Evolutionary conservation across 2,113 vertebrate genomes (phyloP), one percentile per base, ranked within the genome.

Genomic region (Pomatorhinus ruficollis): DNA sequence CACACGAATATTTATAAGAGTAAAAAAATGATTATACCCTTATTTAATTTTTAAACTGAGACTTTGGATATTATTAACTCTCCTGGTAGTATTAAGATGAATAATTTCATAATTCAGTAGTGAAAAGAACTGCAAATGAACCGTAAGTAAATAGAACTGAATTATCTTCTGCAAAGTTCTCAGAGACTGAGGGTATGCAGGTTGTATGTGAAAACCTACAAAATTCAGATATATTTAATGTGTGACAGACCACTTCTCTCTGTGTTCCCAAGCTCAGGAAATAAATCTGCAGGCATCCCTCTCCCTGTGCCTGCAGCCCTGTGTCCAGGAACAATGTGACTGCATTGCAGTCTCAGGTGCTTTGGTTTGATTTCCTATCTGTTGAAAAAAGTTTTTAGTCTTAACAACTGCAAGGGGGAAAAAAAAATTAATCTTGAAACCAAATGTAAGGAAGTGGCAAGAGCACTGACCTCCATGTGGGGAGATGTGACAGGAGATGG

Each of bases 1-100:
- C 25, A 59, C 33, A 83, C 85, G 47, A 94, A 81, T 90, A 97
- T 95, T 78, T 83, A 95, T 87, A 28, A 66, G 81, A 92, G 33
- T 13, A 59, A 88, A 88, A 91, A 57, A 94, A 78, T 47, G 5
- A 50, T 76, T 83, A 88, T 44, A 59, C 10, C 2, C 50, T 66
- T 86, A 87, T 77, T 91, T 96, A 92, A 95, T 94, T 92, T 94
- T 95, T 89, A 95, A 94, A 83, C 80, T 82, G 77, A 71, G 60
- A 91, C 82, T 63, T 37, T 79, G 28, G 75, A 54, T 96, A 40
- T 86, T 80, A 86, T 90, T 94, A 90, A 83, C 52, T 91, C 89
- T 65, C 23, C 84, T 79, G 54, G 21, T 30, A 94, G 28, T 44
- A 91, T 86, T 90, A 89, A 76, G 76, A 85, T 28, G 68, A 94